Evolutionary conservation across 2,113 vertebrate genomes (phyloP).

Genomic region (Bombycilla garrulus): DNA sequence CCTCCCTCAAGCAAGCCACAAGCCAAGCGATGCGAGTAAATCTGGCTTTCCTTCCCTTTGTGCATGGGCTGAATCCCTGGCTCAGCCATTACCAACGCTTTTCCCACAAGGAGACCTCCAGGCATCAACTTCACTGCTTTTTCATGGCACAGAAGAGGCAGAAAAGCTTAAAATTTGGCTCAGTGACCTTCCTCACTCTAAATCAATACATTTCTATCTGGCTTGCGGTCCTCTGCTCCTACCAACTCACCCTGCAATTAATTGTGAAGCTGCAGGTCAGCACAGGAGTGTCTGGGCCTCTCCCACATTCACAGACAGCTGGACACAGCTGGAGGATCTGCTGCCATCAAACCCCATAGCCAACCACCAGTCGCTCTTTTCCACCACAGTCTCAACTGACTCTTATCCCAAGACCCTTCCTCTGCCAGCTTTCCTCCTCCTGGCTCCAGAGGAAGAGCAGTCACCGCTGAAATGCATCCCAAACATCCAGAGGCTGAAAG

Average conservation of each 20-base stretch:
- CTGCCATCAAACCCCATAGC: background rate
- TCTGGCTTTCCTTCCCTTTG: background rate
- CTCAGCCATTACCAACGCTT: background rate
- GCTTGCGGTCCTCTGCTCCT: background rate
- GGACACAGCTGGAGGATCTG: background rate
- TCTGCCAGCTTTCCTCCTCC: background rate
- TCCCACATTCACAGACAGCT: accelerated
- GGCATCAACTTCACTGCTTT: background rate
- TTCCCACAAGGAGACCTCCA: background rate
- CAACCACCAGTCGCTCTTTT: background rate
- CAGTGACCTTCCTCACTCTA: background rate
- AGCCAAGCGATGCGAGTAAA: background rate
- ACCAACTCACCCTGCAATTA: background rate
- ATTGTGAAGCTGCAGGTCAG: background rate
- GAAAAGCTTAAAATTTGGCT: background rate
- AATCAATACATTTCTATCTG: background rate
- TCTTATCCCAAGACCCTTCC: background rate
- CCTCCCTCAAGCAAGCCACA: background rate
- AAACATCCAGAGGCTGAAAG: background rate
- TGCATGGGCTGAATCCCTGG: background rate
- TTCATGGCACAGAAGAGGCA: background rate
- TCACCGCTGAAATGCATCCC: background rate
- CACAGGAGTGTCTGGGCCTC: background rate
- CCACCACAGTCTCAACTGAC: background rate
- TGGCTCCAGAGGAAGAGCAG: background rate